Percentiles rank a stretch among this genome's conserved stretches.
These are phyloP conservation scores for Gallinago stenura DNA, from an alignment of 2,797 vertebrate genomes.

Conservation along the genomic window DNA sequence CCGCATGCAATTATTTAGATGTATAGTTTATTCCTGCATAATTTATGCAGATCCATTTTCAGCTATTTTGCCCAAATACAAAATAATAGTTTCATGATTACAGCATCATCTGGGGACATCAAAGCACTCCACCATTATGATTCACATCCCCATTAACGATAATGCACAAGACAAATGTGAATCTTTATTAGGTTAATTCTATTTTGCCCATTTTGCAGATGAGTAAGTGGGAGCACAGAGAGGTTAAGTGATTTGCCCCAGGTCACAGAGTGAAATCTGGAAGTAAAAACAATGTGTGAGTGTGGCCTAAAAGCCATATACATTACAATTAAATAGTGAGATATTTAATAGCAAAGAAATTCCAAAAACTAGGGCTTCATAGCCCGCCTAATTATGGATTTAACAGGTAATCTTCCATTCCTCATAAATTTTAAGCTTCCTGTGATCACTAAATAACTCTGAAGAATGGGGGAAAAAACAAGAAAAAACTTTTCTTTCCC, in stretches of 20 bases:
- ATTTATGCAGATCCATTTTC: slow-evolving; percentile 68
- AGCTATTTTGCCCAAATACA: slow-evolving; percentile 55
- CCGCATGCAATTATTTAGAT: slow-evolving; percentile 54
- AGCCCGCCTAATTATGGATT: not conserved
- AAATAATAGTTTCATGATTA: slow-evolving; percentile 69
- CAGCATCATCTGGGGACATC: slow-evolving; percentile 61
- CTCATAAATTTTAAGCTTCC: not conserved
- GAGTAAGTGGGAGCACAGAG: slow-evolving; percentile 64
- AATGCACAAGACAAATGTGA: slow-evolving; percentile 68
- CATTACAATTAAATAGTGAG: slow-evolving; percentile 45
- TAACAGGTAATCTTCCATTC: slow-evolving; percentile 4
- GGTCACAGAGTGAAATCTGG: slow-evolving; percentile 54
- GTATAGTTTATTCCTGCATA: slow-evolving; percentile 62
- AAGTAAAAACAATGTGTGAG: slow-evolving; percentile 47
- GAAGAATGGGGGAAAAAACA: not conserved
- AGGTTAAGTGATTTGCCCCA: slow-evolving; percentile 68
- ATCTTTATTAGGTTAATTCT: slow-evolving; percentile 67
- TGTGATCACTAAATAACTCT: not conserved
- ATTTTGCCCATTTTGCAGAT: slow-evolving; percentile 62
- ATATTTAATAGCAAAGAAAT: slow-evolving; percentile 19
- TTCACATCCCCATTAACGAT: slow-evolving; percentile 68
- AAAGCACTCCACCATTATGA: slow-evolving; percentile 65
- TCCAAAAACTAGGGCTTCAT: not conserved
- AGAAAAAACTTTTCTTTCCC: not conserved
- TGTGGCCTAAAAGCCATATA: slow-evolving; percentile 44